phyloP scores from a whole-genome alignment of 2,888 invertebrate species.

The Hemistola chrysoprasaria region DNA sequence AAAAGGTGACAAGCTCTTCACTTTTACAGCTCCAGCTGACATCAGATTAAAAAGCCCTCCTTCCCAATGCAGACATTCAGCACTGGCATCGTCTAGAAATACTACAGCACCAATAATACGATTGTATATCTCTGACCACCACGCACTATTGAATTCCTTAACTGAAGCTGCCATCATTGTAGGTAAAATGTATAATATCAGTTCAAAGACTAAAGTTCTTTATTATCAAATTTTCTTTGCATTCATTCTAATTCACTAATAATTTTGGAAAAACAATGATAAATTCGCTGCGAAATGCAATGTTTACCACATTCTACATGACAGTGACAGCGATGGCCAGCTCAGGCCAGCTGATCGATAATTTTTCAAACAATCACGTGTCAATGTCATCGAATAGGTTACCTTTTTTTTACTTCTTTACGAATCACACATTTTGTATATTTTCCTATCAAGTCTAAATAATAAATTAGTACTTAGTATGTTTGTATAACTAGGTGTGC shows the following conservation, averaged over 20 bases:
- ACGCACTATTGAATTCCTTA: constrained; percentile 72
- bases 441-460: no score
- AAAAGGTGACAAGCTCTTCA: constrained; percentile 85
- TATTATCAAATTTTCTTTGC: no score
- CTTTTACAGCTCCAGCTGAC: constrained; percentile 82
- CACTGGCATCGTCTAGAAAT: constrained; percentile 83
- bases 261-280: no score
- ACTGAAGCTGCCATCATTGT: constrained; percentile 49
- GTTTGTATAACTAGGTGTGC: no score
- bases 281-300: no score
- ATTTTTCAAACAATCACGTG: not conserved
- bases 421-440: no score
- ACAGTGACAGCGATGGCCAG: no score
- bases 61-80: constrained; percentile 87
- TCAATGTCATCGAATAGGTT: not conserved
- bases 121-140: constrained; percentile 84
- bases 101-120: constrained; percentile 84
- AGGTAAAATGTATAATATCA: no score
- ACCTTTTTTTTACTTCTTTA: not conserved
- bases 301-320: no score
- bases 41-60: constrained; percentile 83
- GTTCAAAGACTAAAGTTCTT: no score
- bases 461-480: no score
- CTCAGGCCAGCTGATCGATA: not conserved
- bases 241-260: not conserved